phyloP scores from a whole-genome alignment of 2,113 vertebrate species.

The Regulus satrapa region DNA sequence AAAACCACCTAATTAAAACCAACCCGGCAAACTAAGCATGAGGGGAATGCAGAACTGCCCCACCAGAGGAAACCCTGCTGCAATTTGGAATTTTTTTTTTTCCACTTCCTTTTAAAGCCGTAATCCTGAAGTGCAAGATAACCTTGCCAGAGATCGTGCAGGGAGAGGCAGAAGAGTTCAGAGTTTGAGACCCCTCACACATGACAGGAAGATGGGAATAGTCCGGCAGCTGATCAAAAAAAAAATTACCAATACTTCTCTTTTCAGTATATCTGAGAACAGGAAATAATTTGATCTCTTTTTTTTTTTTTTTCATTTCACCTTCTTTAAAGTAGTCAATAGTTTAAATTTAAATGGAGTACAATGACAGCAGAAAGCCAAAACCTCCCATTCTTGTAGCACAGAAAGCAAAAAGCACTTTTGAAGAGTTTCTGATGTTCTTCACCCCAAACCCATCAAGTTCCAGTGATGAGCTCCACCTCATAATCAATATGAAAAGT shows the following conservation, averaged over 20 bases:
- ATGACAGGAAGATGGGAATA: neutral
- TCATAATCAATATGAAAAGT: neutral
- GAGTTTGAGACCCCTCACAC: neutral
- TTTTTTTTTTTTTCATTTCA: neutral
- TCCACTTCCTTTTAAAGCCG: neutral
- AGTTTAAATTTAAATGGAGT: neutral
- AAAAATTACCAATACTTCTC: neutral
- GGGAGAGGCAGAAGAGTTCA: neutral
- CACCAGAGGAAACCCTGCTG: neutral
- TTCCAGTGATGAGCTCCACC: neutral
- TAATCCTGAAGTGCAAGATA: neutral
- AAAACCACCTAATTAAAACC: neutral
- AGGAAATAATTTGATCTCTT: neutral
- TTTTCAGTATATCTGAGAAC: neutral
- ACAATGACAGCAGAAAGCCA: neutral
- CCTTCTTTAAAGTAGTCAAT: neutral
- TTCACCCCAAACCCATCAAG: neutral
- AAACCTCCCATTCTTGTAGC: accelerated
- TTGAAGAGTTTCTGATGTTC: accelerated
- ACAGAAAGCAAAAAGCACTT: neutral
- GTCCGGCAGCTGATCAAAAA: accelerated
- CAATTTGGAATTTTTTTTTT: neutral
- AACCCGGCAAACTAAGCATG: neutral
- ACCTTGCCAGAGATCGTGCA: neutral
- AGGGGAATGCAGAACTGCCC: neutral